These are phyloP conservation scores for Pampus argenteus DNA, from an alignment of 2,797 vertebrate genomes.

Conservation along the genomic window DNA sequence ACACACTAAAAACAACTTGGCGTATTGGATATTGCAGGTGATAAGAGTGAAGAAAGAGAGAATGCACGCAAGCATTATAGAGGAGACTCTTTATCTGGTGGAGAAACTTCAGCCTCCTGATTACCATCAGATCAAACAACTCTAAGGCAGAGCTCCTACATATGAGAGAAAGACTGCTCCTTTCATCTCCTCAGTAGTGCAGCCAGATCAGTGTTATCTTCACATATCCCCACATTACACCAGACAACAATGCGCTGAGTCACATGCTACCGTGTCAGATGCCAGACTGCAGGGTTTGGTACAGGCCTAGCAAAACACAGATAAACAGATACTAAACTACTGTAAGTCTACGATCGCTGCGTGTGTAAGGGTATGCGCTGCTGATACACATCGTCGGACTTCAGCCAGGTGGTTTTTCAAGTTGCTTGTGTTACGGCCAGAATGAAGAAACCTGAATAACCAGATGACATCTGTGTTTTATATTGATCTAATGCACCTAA, in stretches of 20 bases:
- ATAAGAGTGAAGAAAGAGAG: conserved; percentile 17
- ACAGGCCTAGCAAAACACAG: conserved; percentile 32
- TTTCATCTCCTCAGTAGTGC: conserved; percentile 62
- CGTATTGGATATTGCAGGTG: conserved; percentile 9
- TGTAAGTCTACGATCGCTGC: neutral
- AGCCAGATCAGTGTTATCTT: conserved; percentile 63
- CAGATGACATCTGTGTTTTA: neutral
- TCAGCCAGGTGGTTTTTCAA: conserved; percentile 35
- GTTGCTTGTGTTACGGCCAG: conserved; percentile 15
- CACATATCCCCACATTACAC: conserved; percentile 53
- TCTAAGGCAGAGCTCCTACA: conserved; percentile 32
- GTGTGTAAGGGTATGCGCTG: neutral
- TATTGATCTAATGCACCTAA: neutral
- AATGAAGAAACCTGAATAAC: conserved; percentile 10
- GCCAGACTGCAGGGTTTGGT: conserved; percentile 47
- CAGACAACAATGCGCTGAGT: conserved; percentile 67
- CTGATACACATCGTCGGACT: conserved; percentile 22
- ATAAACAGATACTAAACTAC: conserved; percentile 26
- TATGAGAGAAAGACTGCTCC: conserved; percentile 32
- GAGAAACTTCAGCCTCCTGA: conserved; percentile 31
- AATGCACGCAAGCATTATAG: conserved; percentile 4
- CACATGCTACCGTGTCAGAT: conserved; percentile 59
- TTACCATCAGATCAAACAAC: conserved; percentile 50
- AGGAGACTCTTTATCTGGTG: conserved; percentile 26
- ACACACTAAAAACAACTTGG: conserved; percentile 1